Evolutionary conservation across 2,797 vertebrate genomes (phyloP).

Genomic region (Aplochiton taeniatus): DNA sequence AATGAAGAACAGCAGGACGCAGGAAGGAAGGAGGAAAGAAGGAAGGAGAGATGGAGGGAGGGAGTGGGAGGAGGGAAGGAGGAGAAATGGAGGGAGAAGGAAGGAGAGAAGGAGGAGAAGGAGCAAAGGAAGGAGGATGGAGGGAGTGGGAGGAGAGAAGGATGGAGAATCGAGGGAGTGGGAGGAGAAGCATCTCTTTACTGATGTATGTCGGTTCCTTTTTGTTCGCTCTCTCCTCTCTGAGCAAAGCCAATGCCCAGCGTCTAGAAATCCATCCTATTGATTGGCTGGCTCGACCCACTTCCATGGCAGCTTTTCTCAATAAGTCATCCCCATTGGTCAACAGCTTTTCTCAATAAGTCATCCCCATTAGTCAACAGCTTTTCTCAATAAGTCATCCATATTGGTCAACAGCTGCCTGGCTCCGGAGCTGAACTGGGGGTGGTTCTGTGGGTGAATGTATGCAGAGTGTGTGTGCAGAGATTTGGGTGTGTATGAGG

Average conservation of each 20-base stretch:
- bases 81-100: background rate
- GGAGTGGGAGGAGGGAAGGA: constrained; percentile 1
- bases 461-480: constrained; percentile 1
- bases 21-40: constrained; percentile 5
- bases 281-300: constrained; percentile 74
- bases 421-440: constrained; percentile 57
- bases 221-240: constrained; percentile 23
- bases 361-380: constrained; percentile 68
- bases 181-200: constrained; percentile 47
- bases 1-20: constrained; percentile 57
- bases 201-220: constrained; percentile 64
- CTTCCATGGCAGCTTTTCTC: constrained; percentile 77
- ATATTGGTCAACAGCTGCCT: constrained; percentile 70
- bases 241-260: constrained; percentile 71
- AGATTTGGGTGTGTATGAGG: background rate
- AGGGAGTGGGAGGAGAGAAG: constrained; percentile 52
- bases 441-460: constrained; percentile 31
- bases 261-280: constrained; percentile 75
- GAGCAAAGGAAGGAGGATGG: constrained; percentile 1
- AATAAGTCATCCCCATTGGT: constrained; percentile 71
- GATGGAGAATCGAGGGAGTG: constrained; percentile 50
- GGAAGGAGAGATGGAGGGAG: background rate
- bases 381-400: constrained; percentile 75
- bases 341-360: constrained; percentile 78
- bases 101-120: background rate